Percentiles rank a stretch among this genome's conserved stretches.
Evolutionary conservation across 2,797 vertebrate genomes (phyloP).

Genomic region (Typhlichthys subterraneus): DNA sequence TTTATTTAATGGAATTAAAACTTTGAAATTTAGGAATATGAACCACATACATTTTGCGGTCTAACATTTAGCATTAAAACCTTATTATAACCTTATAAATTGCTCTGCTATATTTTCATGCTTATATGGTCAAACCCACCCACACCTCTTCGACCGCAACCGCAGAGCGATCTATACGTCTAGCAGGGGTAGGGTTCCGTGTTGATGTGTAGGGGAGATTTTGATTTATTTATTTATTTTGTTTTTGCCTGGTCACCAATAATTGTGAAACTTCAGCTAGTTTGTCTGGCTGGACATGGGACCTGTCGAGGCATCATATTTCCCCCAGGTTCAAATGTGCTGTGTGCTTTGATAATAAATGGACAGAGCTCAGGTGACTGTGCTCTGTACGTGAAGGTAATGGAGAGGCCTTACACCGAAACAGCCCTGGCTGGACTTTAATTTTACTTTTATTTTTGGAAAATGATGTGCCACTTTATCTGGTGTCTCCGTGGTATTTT

Average conservation of each 20-base stretch:
- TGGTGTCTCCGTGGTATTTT: conserved; percentile 20
- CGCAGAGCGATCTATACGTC: conserved; percentile 66
- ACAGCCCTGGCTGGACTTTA: conserved; percentile 34
- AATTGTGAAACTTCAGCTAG: conserved; percentile 79
- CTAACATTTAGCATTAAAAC: neutral
- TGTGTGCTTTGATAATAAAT: conserved; percentile 76
- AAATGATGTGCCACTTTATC: neutral
- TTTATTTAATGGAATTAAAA: neutral
- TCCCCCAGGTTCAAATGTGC: conserved; percentile 74
- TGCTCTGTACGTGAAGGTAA: conserved; percentile 48
- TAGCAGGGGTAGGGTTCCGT: conserved; percentile 68
- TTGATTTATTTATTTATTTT: conserved; percentile 68
- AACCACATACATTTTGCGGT: neutral
- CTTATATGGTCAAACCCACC: conserved; percentile 48
- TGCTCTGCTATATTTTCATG: conserved; percentile 27
- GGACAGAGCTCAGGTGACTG: conserved; percentile 69
- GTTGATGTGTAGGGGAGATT: conserved; percentile 57
- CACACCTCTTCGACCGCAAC: conserved; percentile 64
- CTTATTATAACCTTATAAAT: conserved; percentile 7
- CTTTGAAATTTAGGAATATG: neutral
- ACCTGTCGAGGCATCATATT: conserved; percentile 73
- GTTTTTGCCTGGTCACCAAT: conserved; percentile 72
- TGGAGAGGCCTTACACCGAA: conserved; percentile 35
- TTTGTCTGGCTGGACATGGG: conserved; percentile 67
- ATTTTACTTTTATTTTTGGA: conserved; percentile 25